These are phyloP conservation scores for Peromyscus polionotus DNA, from an alignment of 2,113 vertebrate species.

Conservation along the genomic window DNA sequence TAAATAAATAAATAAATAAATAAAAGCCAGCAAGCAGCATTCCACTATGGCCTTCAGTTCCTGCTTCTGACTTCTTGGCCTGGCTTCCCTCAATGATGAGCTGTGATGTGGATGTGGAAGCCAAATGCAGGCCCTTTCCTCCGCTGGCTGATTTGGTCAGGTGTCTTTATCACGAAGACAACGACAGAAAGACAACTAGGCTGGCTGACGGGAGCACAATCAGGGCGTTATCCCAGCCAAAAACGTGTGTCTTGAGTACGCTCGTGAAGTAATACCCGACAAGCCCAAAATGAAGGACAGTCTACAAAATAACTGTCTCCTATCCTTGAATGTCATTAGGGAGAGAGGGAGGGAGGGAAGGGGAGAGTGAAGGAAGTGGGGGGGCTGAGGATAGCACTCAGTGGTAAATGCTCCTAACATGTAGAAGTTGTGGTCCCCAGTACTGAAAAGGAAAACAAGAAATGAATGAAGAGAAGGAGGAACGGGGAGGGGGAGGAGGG, in stretches of 20 bases:
- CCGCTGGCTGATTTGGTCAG: background rate
- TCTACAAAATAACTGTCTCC: background rate
- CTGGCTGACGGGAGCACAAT: background rate
- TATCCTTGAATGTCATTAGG: background rate
- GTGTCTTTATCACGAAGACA: background rate
- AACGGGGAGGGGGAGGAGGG: no score
- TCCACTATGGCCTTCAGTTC: background rate
- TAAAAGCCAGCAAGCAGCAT: background rate
- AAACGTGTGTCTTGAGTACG: background rate
- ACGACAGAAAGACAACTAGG: background rate
- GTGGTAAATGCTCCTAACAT: background rate
- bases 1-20: no score
- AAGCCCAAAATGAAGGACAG: background rate
- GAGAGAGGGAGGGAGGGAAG: no score
- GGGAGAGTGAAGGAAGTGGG: accelerated
- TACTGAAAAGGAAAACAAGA: background rate
- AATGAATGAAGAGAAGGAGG: background rate
- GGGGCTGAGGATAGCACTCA: background rate
- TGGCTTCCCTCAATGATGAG: background rate
- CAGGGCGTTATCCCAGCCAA: background rate
- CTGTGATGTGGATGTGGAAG: background rate
- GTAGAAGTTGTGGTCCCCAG: background rate
- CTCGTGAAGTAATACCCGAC: background rate
- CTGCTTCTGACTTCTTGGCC: background rate
- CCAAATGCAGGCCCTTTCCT: background rate